A percentile compares a stretch with the other conserved stretches of the same genome.
phyloP scores from a whole-genome alignment of 2,113 vertebrate genomes.

The Seriola quinqueradiata region DNA sequence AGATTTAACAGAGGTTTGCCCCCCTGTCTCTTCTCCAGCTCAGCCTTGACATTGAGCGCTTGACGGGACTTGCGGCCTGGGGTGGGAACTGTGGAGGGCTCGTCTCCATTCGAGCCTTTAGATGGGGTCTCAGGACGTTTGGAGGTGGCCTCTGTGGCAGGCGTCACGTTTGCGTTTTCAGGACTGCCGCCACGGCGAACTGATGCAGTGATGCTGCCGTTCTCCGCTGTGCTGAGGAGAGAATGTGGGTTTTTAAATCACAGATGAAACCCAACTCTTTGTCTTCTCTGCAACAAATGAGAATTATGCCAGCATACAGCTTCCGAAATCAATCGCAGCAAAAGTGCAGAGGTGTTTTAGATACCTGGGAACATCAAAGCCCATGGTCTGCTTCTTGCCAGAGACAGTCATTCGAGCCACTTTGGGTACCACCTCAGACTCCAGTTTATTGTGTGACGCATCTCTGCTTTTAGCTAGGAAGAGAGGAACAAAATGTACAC shows the following conservation, averaged over 20 bases:
- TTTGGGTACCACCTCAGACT: conserved; percentile 94
- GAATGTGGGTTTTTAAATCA: conserved; percentile 1
- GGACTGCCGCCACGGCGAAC: conserved; percentile 82
- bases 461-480: conserved; percentile 90
- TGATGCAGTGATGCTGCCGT: conserved; percentile 77
- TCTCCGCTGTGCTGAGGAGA: conserved; percentile 84
- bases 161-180: conserved; percentile 74
- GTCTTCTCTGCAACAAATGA: neutral
- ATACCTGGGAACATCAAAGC: conserved; percentile 97
- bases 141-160: conserved; percentile 44
- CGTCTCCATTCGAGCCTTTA: conserved; percentile 80
- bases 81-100: conserved; percentile 77
- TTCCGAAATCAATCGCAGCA: neutral
- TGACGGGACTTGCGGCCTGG: conserved; percentile 89
- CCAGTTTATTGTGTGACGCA: conserved; percentile 83
- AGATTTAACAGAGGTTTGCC: conserved; percentile 96
- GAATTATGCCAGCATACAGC: too few relatives aligned
- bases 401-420: conserved; percentile 97
- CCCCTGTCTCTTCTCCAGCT: conserved; percentile 96
- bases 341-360: neutral
- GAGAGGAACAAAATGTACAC: conserved; percentile 56
- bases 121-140: conserved; percentile 78
- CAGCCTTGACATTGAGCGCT: conserved; percentile 91
- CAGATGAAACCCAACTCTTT: neutral
- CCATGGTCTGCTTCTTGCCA: conserved; percentile 97